Conservation (phyloP, 1,140 invertebrate genomes). For the Drosophila erecta region DNA sequence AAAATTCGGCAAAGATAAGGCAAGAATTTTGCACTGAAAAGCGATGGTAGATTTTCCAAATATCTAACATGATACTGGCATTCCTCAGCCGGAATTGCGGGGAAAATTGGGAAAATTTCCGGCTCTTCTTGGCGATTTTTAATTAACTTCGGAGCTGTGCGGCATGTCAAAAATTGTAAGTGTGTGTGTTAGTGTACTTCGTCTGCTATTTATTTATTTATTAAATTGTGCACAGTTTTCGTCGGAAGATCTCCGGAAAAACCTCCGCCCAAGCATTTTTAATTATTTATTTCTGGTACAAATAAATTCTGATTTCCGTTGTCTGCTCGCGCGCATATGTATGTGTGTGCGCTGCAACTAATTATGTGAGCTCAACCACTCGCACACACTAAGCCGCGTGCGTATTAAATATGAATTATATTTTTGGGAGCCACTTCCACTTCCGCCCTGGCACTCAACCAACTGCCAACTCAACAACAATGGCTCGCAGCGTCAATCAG, state of each 20-base stretch:
- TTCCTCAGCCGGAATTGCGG: background rate
- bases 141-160: slow-evolving; percentile 36
- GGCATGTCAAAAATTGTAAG: slow-evolving; percentile 26
- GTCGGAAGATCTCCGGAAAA: slow-evolving; percentile 15
- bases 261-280: slow-evolving; percentile 15
- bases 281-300: slow-evolving; percentile 45
- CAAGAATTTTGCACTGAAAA: background rate
- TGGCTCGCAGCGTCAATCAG: slow-evolving; percentile 41
- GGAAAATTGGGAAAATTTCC: slow-evolving; percentile 1
- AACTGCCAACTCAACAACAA: slow-evolving; percentile 32
- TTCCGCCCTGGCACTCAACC: slow-evolving; percentile 21
- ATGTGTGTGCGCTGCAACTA: slow-evolving; percentile 23
- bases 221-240: slow-evolving; percentile 48
- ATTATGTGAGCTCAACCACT: slow-evolving; percentile 11
- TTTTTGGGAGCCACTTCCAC: slow-evolving; percentile 44
- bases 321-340: background rate
- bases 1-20: background rate
- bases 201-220: slow-evolving; percentile 47
- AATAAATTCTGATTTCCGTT: slow-evolving; percentile 30
- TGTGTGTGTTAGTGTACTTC: slow-evolving; percentile 1
- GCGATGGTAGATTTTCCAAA: background rate
- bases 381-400: slow-evolving; percentile 2
- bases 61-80: background rate
- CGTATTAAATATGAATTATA: slow-evolving; percentile 48
- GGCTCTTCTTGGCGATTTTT: slow-evolving; percentile 32